These are phyloP conservation scores for Cerastis rubricosa DNA, from an alignment of 2,888 invertebrate species.

Conservation along the genomic window DNA sequence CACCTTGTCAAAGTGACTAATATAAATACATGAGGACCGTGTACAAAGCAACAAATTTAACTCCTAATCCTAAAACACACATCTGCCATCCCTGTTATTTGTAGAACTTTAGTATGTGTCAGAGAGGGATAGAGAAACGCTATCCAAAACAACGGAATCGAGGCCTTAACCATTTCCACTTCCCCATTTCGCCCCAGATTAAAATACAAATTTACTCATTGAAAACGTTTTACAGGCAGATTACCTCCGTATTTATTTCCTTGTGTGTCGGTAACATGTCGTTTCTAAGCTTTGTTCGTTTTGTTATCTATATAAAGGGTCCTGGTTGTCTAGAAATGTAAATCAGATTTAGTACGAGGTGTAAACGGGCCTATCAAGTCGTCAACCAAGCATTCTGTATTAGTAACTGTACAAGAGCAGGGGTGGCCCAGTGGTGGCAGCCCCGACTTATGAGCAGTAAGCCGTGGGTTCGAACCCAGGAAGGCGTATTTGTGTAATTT, in stretches of 20 bases:
- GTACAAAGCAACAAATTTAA: slow-evolving; percentile 65
- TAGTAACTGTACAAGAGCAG: neutral
- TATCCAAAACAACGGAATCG: slow-evolving; percentile 55
- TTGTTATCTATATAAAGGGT: slow-evolving; percentile 35
- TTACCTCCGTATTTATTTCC: slow-evolving; percentile 80
- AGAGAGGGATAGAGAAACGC: slow-evolving; percentile 34
- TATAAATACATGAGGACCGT: slow-evolving; percentile 60
- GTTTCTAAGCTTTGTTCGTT: slow-evolving; percentile 40
- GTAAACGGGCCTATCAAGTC: neutral
- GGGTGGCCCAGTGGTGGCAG: no score
- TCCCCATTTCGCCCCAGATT: slow-evolving; percentile 74
- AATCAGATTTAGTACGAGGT: slow-evolving; percentile 4
- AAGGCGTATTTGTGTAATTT: no score
- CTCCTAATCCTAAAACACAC: slow-evolving; percentile 57
- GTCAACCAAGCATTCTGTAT: neutral
- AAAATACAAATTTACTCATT: slow-evolving; percentile 87
- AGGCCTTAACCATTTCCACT: slow-evolving; percentile 63
- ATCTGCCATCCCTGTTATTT: slow-evolving; percentile 44
- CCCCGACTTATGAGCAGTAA: no score
- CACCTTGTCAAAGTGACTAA: slow-evolving; percentile 62
- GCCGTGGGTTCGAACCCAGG: no score
- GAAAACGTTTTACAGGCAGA: slow-evolving; percentile 82
- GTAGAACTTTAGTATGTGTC: neutral
- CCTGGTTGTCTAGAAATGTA: slow-evolving; percentile 23
- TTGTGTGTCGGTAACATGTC: slow-evolving; percentile 47